A percentile compares a stretch with the other conserved stretches of the same genome.
Evolutionary conservation across 2,797 vertebrate species (phyloP).

Genomic region (Sebastes taczanowskii): DNA sequence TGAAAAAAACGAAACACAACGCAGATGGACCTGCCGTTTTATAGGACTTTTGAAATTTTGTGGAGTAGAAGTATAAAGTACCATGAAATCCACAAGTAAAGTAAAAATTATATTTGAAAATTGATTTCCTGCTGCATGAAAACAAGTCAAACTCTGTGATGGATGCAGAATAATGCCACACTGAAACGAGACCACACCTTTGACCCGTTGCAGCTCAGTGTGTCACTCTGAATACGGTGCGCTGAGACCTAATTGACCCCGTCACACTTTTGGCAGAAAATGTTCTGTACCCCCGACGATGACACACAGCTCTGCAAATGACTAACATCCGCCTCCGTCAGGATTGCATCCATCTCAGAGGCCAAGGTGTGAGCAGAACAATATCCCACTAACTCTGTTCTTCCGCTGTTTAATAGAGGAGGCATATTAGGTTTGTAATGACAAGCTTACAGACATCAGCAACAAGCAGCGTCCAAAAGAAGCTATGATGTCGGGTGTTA

Average conservation of each 20-base stretch:
- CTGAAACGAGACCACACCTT: neutral
- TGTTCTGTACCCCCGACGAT: conserved; percentile 2
- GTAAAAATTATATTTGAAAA: neutral
- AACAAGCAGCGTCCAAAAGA: conserved; percentile 15
- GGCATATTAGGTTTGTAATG: conserved; percentile 67
- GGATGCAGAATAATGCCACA: conserved; percentile 19
- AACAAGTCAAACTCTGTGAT: conserved; percentile 9
- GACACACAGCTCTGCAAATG: conserved; percentile 54
- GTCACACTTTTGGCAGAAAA: conserved; percentile 34
- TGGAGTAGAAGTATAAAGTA: neutral
- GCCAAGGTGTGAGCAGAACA: conserved; percentile 70
- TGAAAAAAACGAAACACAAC: no score
- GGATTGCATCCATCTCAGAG: conserved; percentile 56
- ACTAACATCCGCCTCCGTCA: conserved; percentile 49
- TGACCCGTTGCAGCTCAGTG: neutral
- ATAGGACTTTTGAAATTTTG: no score
- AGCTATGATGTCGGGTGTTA: conserved; percentile 52
- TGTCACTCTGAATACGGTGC: neutral
- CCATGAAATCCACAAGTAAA: neutral
- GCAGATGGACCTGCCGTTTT: no score
- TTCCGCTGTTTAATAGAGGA: conserved; percentile 70
- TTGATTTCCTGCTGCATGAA: neutral
- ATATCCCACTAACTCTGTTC: conserved; percentile 68
- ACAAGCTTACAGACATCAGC: conserved; percentile 48
- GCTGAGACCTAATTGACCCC: conserved; percentile 62